phyloP scores from a whole-genome alignment of 2,888 invertebrate species.

The Eubasilissa splendida region DNA sequence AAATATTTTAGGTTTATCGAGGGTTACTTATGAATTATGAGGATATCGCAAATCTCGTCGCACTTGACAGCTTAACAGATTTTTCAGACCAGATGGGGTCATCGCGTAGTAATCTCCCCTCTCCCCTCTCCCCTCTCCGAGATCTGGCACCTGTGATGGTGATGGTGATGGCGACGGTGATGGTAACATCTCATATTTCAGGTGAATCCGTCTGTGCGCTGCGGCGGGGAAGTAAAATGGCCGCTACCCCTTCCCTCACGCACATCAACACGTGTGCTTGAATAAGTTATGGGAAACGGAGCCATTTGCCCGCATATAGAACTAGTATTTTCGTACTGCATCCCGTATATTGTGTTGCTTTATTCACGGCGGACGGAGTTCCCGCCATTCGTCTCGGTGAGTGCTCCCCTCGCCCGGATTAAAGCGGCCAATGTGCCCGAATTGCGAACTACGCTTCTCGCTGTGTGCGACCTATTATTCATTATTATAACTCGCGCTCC shows the following conservation, averaged over 20 bases:
- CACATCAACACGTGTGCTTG: conserved; percentile 47
- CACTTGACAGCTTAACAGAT: too few species aligned
- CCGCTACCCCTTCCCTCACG: conserved; percentile 26
- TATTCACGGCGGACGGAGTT: conserved; percentile 43
- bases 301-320: conserved; percentile 48
- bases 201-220: too few species aligned
- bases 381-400: conserved; percentile 47
- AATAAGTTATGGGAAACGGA: conserved; percentile 53
- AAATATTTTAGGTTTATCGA: too few species aligned
- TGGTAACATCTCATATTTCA: too few species aligned
- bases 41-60: too few species aligned
- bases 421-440: conserved; percentile 45
- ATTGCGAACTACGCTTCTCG: conserved; percentile 29
- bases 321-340: conserved; percentile 42
- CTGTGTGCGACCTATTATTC: background rate
- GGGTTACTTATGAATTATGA: too few species aligned
- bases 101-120: background rate
- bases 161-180: too few species aligned
- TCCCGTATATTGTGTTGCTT: conserved; percentile 46
- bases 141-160: background rate
- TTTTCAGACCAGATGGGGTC: too few species aligned
- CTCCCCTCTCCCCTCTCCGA: background rate
- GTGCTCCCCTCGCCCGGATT: conserved; percentile 53
- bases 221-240: conserved; percentile 14
- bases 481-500: background rate